A percentile compares a stretch with the other conserved stretches of the same genome.
Evolutionary conservation across 2,888 invertebrate genomes (phyloP).

Genomic region (Synergus umbraculus): DNA sequence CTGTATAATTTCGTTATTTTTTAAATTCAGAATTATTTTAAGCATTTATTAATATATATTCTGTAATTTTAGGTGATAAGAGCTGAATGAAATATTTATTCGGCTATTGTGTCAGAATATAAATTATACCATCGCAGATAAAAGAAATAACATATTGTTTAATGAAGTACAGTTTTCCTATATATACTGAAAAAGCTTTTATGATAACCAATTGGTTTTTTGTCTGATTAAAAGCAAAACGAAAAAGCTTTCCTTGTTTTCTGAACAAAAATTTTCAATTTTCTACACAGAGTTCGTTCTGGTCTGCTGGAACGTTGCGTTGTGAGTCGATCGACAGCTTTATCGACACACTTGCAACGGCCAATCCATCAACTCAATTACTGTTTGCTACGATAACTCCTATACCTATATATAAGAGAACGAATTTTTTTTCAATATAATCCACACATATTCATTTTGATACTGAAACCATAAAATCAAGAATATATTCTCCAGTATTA

Average conservation of each 20-base stretch:
- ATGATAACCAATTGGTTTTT: not conserved
- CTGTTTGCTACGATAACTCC: conserved; percentile 29
- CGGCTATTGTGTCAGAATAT: too few relatives aligned
- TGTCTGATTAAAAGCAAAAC: not conserved
- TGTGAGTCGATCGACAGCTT: conserved; percentile 21
- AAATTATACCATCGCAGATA: too few relatives aligned
- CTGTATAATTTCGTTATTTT: too few relatives aligned
- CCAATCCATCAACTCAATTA: conserved; percentile 24
- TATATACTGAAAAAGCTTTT: not conserved
- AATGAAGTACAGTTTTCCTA: not conserved
- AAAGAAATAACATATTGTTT: too few relatives aligned
- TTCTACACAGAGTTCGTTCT: conserved; percentile 16
- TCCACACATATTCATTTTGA: not conserved
- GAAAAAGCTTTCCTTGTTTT: not conserved
- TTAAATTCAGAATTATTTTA: too few relatives aligned
- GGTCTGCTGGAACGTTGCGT: conserved; percentile 15
- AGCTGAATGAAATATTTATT: too few relatives aligned
- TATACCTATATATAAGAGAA: not conserved
- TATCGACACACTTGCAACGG: conserved; percentile 28
- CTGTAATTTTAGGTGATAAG: too few relatives aligned
- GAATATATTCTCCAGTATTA: too few relatives aligned
- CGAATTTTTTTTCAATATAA: not conserved
- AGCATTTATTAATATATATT: too few relatives aligned
- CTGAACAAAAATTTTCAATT: conserved; percentile 29
- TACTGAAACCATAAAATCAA: not conserved